Evolutionary conservation across 1,140 invertebrate genomes (phyloP), one percentile per base, ranked within the genome.

Genomic region (Hyles vespertilio): DNA sequence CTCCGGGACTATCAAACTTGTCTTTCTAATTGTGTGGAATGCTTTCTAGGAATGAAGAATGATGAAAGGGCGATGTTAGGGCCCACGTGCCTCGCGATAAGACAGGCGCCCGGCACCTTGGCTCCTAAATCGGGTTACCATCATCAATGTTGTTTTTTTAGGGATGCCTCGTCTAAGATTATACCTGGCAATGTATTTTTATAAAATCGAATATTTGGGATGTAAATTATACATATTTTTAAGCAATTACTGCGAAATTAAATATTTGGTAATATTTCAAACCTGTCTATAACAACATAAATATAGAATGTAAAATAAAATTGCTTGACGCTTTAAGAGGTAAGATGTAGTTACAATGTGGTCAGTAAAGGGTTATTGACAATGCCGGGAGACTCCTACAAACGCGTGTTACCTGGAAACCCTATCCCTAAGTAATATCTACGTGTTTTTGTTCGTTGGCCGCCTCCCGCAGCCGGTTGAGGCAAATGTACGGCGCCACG

Each of bases 51-150:
- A 80, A 77, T 61, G 64, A 73, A 77, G 70, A 72, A 70, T 67
- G 47, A 66, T 58, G 61, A 67, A 71, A 72, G 66, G 68, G 59
- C 59, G 59, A 60, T 67, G 63, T 64, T 58, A 65, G 64, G 59
- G 60, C 56, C 72, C 82, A 85, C 84, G 81, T 85, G 81, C 74
- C 74, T 55, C 45, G 51, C 56, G 79, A 84, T 83, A 85, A 84
- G 70, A 53, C 63, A 67, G 81, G 82, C 84, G 84, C 82, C 84
- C 75, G 65, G 60, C 66, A 56, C 61, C 69, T 56, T 63, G 66
- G 55, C 46, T 46, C 43, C 55, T 36, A 44, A 44, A 34, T 22
- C 11, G 52, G 52, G 52, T 43, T 54, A 36, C 22, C 36, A 51
- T 51, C 5, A 8, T 40, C 8, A 5, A 40, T 40, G 36, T 40